phyloP scores from a whole-genome alignment of 2,113 vertebrate genomes.

The Istiophorus platypterus region DNA sequence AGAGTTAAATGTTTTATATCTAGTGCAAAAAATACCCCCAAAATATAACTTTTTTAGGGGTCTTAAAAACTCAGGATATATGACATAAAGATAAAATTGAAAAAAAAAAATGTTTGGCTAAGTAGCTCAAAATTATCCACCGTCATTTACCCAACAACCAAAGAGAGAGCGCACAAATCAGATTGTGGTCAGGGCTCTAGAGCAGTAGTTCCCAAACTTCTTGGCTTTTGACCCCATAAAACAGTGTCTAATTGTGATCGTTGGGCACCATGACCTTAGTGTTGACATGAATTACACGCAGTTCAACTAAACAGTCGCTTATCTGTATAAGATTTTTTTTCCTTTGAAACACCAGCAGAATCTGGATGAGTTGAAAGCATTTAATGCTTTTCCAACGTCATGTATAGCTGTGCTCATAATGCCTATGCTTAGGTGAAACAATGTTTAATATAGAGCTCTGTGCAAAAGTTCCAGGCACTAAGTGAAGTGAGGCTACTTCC shows the following conservation, averaged over 20 bases:
- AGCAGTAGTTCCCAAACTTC: background rate
- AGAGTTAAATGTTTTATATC: background rate
- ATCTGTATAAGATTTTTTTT: background rate
- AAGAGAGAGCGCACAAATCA: background rate
- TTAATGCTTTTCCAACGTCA: too few relatives aligned
- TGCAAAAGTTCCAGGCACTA: background rate
- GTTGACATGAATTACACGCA: constrained; percentile 20
- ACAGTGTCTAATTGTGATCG: background rate
- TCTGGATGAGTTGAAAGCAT: background rate
- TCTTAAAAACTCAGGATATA: too few relatives aligned
- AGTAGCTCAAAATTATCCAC: background rate
- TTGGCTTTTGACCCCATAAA: constrained; percentile 17
- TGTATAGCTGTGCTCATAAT: too few relatives aligned
- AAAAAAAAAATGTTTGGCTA: background rate
- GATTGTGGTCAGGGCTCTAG: background rate
- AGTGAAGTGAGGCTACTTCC: background rate
- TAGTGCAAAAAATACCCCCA: too few relatives aligned
- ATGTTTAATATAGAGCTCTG: background rate
- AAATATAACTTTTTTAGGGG: background rate
- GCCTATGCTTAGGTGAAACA: too few relatives aligned
- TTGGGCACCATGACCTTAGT: background rate
- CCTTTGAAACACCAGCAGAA: background rate
- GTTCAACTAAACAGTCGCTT: background rate
- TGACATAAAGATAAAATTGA: too few relatives aligned
- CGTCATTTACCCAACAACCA: background rate